These are phyloP conservation scores for Microcebus griseorufus DNA, from an alignment of 2,113 vertebrate species.

Conservation along the genomic window DNA sequence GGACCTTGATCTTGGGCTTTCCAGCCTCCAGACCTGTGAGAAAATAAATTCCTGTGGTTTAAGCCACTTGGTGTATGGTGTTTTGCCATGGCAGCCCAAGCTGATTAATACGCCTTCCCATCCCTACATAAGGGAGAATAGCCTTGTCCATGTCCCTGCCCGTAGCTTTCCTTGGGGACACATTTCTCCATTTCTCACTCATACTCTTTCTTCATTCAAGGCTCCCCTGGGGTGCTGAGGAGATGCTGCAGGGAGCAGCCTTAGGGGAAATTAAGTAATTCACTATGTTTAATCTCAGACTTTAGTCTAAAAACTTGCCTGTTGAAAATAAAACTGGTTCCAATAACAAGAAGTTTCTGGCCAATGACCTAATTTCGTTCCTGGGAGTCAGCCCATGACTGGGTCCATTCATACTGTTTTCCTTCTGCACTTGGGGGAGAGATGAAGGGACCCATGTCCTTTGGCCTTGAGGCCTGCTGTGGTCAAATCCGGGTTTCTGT, in stretches of 20 bases:
- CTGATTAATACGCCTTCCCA: background rate
- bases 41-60: background rate
- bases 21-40: background rate
- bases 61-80: background rate
- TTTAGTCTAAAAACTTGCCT: conserved; percentile 37
- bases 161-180: background rate
- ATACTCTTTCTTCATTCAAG: background rate
- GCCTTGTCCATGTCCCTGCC: background rate
- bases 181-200: background rate
- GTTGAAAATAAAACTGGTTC: conserved; percentile 42
- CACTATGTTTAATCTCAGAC: background rate
- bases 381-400: background rate
- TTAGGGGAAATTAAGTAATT: background rate
- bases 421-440: background rate
- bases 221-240: background rate
- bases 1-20: background rate
- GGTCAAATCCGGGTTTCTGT: background rate
- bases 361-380: conserved; percentile 46
- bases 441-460: background rate
- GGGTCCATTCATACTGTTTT: background rate
- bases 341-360: conserved; percentile 26
- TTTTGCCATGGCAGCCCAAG: too few species aligned
- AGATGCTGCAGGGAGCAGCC: background rate
- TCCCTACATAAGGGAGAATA: background rate
- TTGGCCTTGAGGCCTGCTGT: background rate